phyloP scores from a whole-genome alignment of 2,888 invertebrate species.

The Acronicta alni region DNA sequence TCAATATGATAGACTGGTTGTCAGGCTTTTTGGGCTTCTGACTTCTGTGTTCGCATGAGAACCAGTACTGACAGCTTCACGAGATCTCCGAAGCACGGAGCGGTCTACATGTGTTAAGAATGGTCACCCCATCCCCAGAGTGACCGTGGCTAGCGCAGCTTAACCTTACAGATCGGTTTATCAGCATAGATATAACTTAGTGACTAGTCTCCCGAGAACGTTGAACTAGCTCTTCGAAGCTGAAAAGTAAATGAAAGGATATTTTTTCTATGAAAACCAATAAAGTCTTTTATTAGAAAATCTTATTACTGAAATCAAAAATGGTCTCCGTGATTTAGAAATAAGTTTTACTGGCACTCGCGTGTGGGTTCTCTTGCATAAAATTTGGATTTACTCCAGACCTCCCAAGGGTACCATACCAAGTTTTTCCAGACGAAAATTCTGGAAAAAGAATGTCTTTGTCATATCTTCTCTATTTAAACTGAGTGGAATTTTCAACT shows the following conservation, averaged over 20 bases:
- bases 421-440: conserved; percentile 46
- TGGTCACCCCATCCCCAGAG: too few species aligned
- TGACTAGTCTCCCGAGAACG: too few species aligned
- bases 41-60: too few species aligned
- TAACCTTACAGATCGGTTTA: too few species aligned
- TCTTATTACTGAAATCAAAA: conserved; percentile 14
- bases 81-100: too few species aligned
- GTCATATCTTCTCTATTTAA: conserved; percentile 17
- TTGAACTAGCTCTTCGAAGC: not conserved
- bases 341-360: conserved; percentile 32
- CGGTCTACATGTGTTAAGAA: too few species aligned
- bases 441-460: conserved; percentile 29
- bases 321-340: conserved; percentile 14
- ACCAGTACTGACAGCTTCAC: too few species aligned
- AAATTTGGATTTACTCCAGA: conserved; percentile 38
- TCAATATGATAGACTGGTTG: too few species aligned
- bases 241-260: not conserved
- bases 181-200: too few species aligned
- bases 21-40: too few species aligned
- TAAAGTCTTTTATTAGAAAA: conserved; percentile 8
- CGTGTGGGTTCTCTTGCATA: conserved; percentile 38
- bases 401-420: conserved; percentile 37
- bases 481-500: not conserved
- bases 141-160: too few species aligned
- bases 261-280: not conserved